Evolutionary conservation across 1,140 invertebrate genomes (phyloP), one percentile per base, ranked within the genome.

Genomic region (Aphis craccivora): DNA sequence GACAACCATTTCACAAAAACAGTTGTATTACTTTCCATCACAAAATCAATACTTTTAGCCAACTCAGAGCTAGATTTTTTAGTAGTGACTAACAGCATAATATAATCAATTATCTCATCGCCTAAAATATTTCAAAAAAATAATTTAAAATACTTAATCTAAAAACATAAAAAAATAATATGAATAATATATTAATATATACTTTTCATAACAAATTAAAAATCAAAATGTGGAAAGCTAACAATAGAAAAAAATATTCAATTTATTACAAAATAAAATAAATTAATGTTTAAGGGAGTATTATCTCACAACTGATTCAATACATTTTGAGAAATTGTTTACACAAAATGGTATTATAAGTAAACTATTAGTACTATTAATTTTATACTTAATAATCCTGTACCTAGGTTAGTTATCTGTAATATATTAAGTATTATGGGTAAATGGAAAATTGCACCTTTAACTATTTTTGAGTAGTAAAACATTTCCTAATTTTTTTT

Each of bases 41-140:
- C 25, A 43, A 93, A 93, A 40, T 93, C 91, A 40, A 93, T 51
- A 84, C 76, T 83, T 84, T 93, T 93, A 4, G 48, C 43, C 6
- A 93, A 86, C 5, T 93, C 91, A 8, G 23, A 25, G 7, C 48
- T 93, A 51, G 76, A 93, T 84, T 93, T 93, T n/a, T 93, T 84
- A 43, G 81, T 93, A 25, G 91, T 84, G 1, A 93, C 91, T 20
- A 93, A 53, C 35, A 93, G 25, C 91, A 93, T 84, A 37, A 93
- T 84, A 83, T 93, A 93, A 93, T 93, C 76, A 35, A 93, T 53
- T 40, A 93, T 84, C 45, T 93, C 91, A 53, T 93, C 81, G n/a
- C 48, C 91, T 93, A 93, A 93, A 93, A 93, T 0, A 89, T 53
- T 35, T 14, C 53, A 55, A 3, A 40, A 37, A 35, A n/a, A 35